Evolutionary conservation across 2,797 vertebrate genomes (phyloP), one percentile per base, ranked within the genome.

Genomic region (Gila robusta): DNA sequence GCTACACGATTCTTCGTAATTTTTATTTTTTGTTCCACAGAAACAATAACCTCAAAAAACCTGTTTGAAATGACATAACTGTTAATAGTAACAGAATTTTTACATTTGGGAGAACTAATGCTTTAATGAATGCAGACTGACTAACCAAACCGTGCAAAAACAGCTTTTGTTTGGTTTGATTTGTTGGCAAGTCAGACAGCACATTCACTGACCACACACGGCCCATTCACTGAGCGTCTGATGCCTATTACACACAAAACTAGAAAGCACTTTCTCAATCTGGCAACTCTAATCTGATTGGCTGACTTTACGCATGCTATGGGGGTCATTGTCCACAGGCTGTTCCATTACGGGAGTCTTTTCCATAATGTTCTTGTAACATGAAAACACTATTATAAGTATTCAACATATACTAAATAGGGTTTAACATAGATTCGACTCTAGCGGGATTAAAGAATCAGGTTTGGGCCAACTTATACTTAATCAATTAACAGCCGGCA

Each of bases 101-200:
- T 28, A 14, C 6, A 64, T 28, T 16, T 14, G 26, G 26, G 62
- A 64, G 12, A 64, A 14, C 12, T 28, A 28, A 64, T 28, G 26
- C 62, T 64, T 64, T 28, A 64, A 64, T 64, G 47, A 52, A 28
- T 70, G 23, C 35, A 3, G 1, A 71, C 9, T 81, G 21, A n/a
- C 67, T 41, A 32, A 19, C 21, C 3, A 52, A 19, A 56, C 3
- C 37, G 2, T n/a, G 44, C 12, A 54, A 26, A 52, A 67, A 21
- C 62, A 35, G 62, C 26, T 8, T 67, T 67, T 41, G 14, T 66
- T 81, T 32, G 54, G 14, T 71, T n/a, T 74, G 32, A 26, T 80
- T 41, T 71, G 71, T 54, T 72, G 67, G 83, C 19, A 84, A 47
- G 70, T 56, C 41, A 86, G 85, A 9, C n/a, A 28, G n/a, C 39